Base-by-base conservation (phyloP, 2,113 vertebrate genomes). In the Charadrius vociferus region DNA sequence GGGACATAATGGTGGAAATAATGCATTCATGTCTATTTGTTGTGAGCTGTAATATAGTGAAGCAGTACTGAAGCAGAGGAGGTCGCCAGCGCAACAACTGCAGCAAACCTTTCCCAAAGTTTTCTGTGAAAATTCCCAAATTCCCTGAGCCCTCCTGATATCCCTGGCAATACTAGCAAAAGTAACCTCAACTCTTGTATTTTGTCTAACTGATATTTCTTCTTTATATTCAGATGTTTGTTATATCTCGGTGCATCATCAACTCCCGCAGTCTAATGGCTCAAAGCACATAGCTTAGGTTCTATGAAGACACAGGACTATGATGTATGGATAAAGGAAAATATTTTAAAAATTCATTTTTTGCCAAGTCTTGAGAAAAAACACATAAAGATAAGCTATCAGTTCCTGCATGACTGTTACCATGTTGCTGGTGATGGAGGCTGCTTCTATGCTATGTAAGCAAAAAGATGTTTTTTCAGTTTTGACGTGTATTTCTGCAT, bases 311-410 rank as follows among this genome's bases (percentile, higher is more conserved):
- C 6, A 4, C 62, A 79, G 52, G 52, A 43, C 61, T 8, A 26
- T 36, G 56, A 32, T 11, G 14, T 39, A 4, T 5, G 20, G 47
- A 18, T 14, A 86, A 67, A 75, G 62, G 27, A 70, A 86, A 86
- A 65, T 1, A 4, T 27, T n/a, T 30, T 11, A 7, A 19, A 88
- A 85, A 36, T 20, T 1, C 1, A 0, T 0, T 3, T 45, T 75
- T 91, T 65, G 9, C 9, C 36, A 68, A 12, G 17, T 66, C 19
- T 41, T 39, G 56, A 67, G 37, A 5, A 49, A 49, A 81, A 93
- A 21, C 4, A 14, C 30, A 20, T 17, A 3, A n/a, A 71, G 29
- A 7, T 10, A 16, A 41, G 63, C 63, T 62, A 18, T 41, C 34
- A 21, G 49, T 34, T 73, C 63, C 37, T 34, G 27, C 12, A 4